Conservation (phyloP, 2,888 invertebrate genomes). For the Lasioglossum villosulum region DNA sequence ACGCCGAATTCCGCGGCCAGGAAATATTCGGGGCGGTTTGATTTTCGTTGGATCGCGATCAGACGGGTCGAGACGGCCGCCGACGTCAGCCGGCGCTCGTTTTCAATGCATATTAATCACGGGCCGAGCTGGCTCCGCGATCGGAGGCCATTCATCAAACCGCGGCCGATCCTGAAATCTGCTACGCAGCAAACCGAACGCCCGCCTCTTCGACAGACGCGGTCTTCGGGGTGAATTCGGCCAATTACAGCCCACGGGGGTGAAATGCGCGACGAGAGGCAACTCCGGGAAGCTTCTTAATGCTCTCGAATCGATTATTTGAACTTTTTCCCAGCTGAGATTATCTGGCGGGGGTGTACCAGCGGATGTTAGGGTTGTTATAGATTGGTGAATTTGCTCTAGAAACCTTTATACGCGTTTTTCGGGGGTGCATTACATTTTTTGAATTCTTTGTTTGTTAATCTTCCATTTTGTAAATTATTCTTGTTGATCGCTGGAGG, state of each 20-base stretch:
- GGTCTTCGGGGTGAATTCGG: constrained; percentile 11
- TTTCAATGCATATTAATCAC: constrained; percentile 80
- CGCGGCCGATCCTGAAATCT: constrained; percentile 73
- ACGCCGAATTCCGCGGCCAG: background rate
- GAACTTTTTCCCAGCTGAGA: background rate
- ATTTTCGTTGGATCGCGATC: constrained; percentile 26
- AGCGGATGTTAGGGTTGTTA: background rate
- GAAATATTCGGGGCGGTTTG: constrained; percentile 24
- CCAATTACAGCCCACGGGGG: background rate
- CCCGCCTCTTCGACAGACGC: constrained; percentile 40
- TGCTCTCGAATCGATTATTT: background rate
- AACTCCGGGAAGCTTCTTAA: constrained; percentile 1
- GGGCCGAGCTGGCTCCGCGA: constrained; percentile 59
- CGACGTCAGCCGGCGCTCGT: constrained; percentile 67
- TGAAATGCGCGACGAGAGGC: background rate
- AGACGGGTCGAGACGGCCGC: constrained; percentile 51
- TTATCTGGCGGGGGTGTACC: background rate
- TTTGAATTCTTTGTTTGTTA: too few relatives aligned
- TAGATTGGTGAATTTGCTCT: background rate
- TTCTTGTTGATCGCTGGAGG: too few relatives aligned
- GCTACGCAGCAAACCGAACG: constrained; percentile 75
- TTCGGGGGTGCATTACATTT: background rate
- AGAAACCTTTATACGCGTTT: background rate
- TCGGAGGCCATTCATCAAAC: constrained; percentile 77
- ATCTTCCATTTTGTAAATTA: too few relatives aligned